Evolutionary conservation across 2,113 vertebrate genomes (phyloP), one percentile per base, ranked within the genome.

Genomic region (Cottus gobio): DNA sequence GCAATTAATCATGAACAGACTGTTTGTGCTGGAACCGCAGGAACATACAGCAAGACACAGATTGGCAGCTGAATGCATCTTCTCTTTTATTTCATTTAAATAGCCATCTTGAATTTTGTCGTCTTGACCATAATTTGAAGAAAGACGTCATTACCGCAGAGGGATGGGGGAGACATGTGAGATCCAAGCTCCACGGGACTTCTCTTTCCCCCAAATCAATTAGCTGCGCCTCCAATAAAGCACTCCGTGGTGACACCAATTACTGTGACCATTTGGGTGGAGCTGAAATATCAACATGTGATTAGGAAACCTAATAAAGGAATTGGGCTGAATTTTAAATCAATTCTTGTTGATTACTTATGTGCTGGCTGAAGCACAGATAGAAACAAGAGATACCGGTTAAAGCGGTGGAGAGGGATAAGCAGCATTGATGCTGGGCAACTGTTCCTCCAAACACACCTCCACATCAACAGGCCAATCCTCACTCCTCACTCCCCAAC

Each of bases 401-500:
- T 3, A 31, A 50, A 44, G 22, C 37, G 60, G 30, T 1, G 1
- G 24, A 15, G 4, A 0, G 3, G 26, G 42, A 60, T 68, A 3
- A 61, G 28, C 15, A 0, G 20, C 42, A 44, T 15, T 61, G 2
- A 28, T 57, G 71, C 30, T 65, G 44, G 8, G 62, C 52, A 72
- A 67, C 31, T 77, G 62, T 18, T 61, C 28, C 22, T 46, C 24
- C 18, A 11, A 75, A 81, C 85, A 87, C 79, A 71, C 87, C 89
- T 85, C 82, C 67, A 63, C 22, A 22, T 24, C 61, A 36, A 63
- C n/a, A 12, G 58, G 60, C 94, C 93, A 95, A 95, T 95, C 85
- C 69, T 34, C 46, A 22, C n/a, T 34, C 77, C 69, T 7, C 63
- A 65, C 63, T 26, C 22, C 30, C 4, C 30, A 31, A 69, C 82